These are phyloP conservation scores for Lithobius niger DNA, from an alignment of 1,140 invertebrate genomes.

Conservation along the genomic window DNA sequence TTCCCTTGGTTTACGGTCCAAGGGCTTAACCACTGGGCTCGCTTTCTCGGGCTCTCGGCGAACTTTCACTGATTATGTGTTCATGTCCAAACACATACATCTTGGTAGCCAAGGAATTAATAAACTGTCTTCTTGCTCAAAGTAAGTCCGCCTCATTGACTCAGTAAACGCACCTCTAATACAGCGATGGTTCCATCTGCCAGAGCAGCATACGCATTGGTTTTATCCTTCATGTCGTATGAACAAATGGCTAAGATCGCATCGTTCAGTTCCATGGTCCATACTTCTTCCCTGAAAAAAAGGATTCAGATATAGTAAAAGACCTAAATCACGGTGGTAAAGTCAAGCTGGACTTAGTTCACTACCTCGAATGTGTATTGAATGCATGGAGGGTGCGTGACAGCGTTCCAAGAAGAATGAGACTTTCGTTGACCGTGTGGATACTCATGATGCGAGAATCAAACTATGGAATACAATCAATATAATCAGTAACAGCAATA, in stretches of 20 bases:
- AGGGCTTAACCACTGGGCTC: too few relatives aligned
- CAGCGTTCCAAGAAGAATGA: conserved; percentile 34
- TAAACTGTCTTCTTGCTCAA: too few relatives aligned
- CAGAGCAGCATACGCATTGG: conserved; percentile 33
- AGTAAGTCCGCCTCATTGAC: too few relatives aligned
- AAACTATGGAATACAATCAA: conserved; percentile 25
- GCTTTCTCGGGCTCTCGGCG: too few relatives aligned
- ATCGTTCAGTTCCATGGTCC: conserved; percentile 37
- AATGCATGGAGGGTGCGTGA: conserved; percentile 34
- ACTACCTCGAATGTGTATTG: conserved; percentile 22
- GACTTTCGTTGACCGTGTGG: conserved; percentile 25
- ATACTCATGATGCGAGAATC: conserved; percentile 37
- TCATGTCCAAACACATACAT: too few relatives aligned
- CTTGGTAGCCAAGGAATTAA: too few relatives aligned
- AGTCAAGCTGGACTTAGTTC: too few relatives aligned
- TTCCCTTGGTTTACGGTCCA: too few relatives aligned
- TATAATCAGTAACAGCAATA: too few relatives aligned
- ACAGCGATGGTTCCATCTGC: conserved; percentile 40
- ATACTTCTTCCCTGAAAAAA: conserved; percentile 28
- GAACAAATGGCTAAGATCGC: conserved; percentile 33
- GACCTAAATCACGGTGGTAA: too few relatives aligned
- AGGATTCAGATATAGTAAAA: too few relatives aligned
- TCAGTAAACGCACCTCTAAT: conserved; percentile 37
- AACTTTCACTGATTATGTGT: too few relatives aligned
- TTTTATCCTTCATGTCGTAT: conserved; percentile 25